A percentile compares a stretch with the other conserved stretches of the same genome.
These are phyloP conservation scores for Tauraco erythrolophus DNA, from an alignment of 2,113 vertebrate genomes.

Conservation along the genomic window DNA sequence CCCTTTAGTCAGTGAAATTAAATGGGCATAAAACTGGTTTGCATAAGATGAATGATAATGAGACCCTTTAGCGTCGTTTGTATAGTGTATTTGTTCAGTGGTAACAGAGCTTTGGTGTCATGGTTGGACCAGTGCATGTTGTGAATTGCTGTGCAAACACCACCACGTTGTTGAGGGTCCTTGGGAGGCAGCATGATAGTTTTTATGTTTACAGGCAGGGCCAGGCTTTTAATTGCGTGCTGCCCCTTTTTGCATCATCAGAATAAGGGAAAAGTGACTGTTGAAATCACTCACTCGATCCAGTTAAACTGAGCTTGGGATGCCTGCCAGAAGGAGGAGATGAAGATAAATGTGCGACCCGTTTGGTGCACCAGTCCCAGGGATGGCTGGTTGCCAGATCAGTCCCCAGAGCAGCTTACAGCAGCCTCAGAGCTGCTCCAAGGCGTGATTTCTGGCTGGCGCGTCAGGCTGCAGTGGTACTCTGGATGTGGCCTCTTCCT, in stretches of 20 bases:
- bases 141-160: background rate
- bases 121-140: background rate
- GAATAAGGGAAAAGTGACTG: background rate
- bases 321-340: background rate
- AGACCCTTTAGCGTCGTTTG: background rate
- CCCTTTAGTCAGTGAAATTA: background rate
- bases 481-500: background rate
- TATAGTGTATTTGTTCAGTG: background rate
- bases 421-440: background rate
- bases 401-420: background rate
- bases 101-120: background rate
- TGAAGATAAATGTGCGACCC: background rate
- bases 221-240: background rate
- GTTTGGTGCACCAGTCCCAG: background rate
- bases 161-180: background rate
- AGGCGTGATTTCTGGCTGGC: background rate
- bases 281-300: background rate
- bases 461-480: accelerated
- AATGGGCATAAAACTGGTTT: background rate
- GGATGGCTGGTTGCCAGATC: background rate
- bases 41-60: background rate
- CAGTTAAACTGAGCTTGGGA: background rate
- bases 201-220: background rate
- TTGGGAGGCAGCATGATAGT: background rate
- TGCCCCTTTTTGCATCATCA: background rate